A percentile compares a stretch with the other conserved stretches of the same genome.
Evolutionary conservation across 1,140 invertebrate species (phyloP).

Genomic region (Hycleus phaleratus): DNA sequence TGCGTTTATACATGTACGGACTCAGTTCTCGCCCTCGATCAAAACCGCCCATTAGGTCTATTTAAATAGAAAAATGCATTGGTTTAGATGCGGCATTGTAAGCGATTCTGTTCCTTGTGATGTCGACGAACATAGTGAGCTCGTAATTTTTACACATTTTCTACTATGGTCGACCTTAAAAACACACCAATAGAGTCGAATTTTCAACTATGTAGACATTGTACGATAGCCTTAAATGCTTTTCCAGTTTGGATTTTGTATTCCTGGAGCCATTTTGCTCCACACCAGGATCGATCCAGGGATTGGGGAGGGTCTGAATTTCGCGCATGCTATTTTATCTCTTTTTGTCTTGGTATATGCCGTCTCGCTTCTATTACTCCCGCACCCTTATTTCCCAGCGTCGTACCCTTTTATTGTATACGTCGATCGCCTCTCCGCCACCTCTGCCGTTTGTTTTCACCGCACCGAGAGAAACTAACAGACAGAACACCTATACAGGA

Average conservation of each 20-base stretch:
- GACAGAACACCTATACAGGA: no score
- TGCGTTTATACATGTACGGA: background rate
- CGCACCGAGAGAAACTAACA: background rate
- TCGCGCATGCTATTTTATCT: constrained; percentile 41
- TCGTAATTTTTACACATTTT: constrained; percentile 32
- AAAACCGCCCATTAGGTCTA: constrained; percentile 26
- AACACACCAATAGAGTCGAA: constrained; percentile 33
- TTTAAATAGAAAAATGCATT: constrained; percentile 39
- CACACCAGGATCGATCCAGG: constrained; percentile 37
- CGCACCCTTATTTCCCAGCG: constrained; percentile 32
- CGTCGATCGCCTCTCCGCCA: background rate
- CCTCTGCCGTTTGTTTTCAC: background rate
- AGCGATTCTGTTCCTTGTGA: constrained; percentile 33
- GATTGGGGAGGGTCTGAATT: constrained; percentile 35
- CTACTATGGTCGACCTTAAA: constrained; percentile 34
- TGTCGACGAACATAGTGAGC: constrained; percentile 26
- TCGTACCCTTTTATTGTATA: background rate
- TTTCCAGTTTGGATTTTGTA: constrained; percentile 37
- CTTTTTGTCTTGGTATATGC: constrained; percentile 37
- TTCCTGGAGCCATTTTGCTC: constrained; percentile 41
- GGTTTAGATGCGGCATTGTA: constrained; percentile 16
- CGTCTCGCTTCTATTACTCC: constrained; percentile 33
- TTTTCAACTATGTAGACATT: constrained; percentile 22
- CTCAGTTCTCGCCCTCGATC: constrained; percentile 15
- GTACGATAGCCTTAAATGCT: constrained; percentile 30